A percentile compares a stretch with the other conserved stretches of the same genome.
These are phyloP conservation scores for Alloscopus bannaensis DNA, from an alignment of 2,888 invertebrate species.

Conservation along the genomic window DNA sequence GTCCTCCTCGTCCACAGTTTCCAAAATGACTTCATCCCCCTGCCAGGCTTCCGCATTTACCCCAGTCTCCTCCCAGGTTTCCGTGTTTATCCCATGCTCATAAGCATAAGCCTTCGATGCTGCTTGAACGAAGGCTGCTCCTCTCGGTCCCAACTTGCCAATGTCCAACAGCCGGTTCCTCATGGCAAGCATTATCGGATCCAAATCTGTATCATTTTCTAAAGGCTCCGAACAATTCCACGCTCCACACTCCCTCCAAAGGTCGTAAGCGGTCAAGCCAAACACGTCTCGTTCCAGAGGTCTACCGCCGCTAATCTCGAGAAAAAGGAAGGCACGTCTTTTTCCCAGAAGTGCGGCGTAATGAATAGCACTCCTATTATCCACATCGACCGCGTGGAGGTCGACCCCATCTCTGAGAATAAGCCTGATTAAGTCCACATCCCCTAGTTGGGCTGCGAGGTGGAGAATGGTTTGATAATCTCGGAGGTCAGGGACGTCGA, in stretches of 20 bases:
- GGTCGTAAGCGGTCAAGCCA: background rate
- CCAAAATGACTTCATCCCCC: too few relatives aligned
- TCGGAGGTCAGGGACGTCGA: slow-evolving; percentile 1
- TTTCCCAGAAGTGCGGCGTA: slow-evolving; percentile 12
- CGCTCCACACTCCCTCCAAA: background rate
- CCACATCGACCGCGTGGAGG: background rate
- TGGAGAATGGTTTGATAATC: slow-evolving; percentile 25
- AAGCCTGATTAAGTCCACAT: slow-evolving; percentile 2
- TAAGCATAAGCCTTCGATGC: too few relatives aligned
- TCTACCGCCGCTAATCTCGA: background rate
- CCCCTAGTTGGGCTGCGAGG: slow-evolving; percentile 4
- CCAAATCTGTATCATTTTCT: too few relatives aligned
- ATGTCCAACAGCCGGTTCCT: too few relatives aligned
- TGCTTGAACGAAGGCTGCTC: too few relatives aligned
- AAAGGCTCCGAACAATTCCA: too few relatives aligned
- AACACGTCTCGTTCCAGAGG: background rate
- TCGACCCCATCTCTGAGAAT: slow-evolving; percentile 2
- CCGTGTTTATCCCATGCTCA: too few relatives aligned
- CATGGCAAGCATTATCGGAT: too few relatives aligned
- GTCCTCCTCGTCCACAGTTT: too few relatives aligned
- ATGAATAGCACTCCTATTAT: slow-evolving; percentile 12
- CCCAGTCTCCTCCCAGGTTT: too few relatives aligned
- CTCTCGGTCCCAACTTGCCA: too few relatives aligned
- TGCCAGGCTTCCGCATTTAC: too few relatives aligned
- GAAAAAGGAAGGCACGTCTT: background rate